Evolutionary conservation across 2,888 invertebrate genomes (phyloP), one percentile per base, ranked within the genome.

Genomic region (Halocaridina rubra): DNA sequence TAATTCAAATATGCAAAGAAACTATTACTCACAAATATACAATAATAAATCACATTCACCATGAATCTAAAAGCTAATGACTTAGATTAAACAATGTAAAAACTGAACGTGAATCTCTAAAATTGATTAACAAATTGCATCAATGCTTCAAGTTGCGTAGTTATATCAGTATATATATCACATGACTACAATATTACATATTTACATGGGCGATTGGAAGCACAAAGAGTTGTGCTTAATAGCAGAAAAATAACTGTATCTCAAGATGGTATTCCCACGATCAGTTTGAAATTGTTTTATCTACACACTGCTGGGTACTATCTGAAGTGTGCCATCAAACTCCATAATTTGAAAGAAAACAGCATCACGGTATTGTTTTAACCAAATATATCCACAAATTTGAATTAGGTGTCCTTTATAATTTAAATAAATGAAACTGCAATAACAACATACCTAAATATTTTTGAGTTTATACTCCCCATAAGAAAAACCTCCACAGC

Each of bases 11-110:
- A 78, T 84, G 72, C 78, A 84, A n/a, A 64, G 82, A 77, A 82
- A 78, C 82, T 61, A 61, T 78, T 84, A 78, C 82, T 84, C 82
- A 84, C 78, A 84, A 84, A 84, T 84, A 84, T 84, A 84, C 82
- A 84, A 24, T 61, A 77, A 84, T 46, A 77, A 81, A 84, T 84
- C 82, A 84, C 82, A 84, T 84, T 84, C 78, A 84, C 82, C 82
- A 78, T 75, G 71, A 81, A 81, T 69, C 82, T 84, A 84, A n/a
- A n/a, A 33, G 29, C 82, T 84, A 84, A 57, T 84, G 77, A 77
- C 72, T 57, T 84, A 78, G 78, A 84, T 71, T 71, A 84, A 77
- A 72, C 80, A 80, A 80, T 80, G 72, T 33, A 80, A 57, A 72
- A 57, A 61, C 72, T 80, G 59, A 72, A 72, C 72, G 22, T 59